Evolutionary conservation across 1,140 invertebrate genomes (phyloP).

Genomic region (Venturia canescens): DNA sequence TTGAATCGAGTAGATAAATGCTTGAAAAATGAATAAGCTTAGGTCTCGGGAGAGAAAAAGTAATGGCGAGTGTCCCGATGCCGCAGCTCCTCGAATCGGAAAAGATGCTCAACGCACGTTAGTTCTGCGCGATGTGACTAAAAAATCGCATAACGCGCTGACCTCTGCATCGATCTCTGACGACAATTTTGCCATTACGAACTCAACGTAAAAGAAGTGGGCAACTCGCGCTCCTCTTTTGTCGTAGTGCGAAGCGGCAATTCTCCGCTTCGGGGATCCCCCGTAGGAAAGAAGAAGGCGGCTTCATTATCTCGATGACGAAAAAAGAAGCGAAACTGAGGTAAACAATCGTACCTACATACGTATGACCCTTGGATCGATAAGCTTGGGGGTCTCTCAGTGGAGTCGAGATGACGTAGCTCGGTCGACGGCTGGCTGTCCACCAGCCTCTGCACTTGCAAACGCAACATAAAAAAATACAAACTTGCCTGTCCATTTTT

Average conservation of each 20-base stretch:
- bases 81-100: too few relatives aligned
- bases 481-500: too few relatives aligned
- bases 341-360: conserved; percentile 10
- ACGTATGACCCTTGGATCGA: conserved; percentile 16
- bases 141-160: background rate
- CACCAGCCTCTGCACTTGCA: background rate
- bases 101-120: too few relatives aligned
- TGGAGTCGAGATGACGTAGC: conserved; percentile 17
- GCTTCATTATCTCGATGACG: conserved; percentile 16
- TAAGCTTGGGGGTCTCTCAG: conserved; percentile 12
- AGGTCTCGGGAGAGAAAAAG: too few relatives aligned
- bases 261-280: background rate
- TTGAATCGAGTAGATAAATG: too few relatives aligned
- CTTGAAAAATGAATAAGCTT: too few relatives aligned
- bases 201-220: background rate
- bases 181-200: background rate
- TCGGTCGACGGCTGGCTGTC: conserved; percentile 2
- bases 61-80: too few relatives aligned
- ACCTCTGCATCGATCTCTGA: background rate
- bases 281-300: background rate
- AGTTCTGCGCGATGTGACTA: background rate
- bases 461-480: too few relatives aligned
- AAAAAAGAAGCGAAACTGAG: background rate
- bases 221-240: background rate
- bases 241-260: background rate